Base-by-base conservation (phyloP, 2,888 invertebrate species). In the Biston betularia region DNA sequence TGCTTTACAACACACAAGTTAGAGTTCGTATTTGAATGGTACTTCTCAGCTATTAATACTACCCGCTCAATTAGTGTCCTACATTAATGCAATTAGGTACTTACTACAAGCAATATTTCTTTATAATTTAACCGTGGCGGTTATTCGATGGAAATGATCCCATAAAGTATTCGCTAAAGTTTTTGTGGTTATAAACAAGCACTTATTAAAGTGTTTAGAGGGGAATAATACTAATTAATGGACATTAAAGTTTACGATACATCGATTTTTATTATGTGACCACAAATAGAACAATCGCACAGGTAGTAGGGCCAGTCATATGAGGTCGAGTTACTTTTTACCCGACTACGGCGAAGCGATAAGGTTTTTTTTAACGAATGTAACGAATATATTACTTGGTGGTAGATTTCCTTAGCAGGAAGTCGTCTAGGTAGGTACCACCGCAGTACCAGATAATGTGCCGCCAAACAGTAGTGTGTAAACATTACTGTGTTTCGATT, bases 131-230 rank as follows among this genome's bases (percentile, higher is more conserved):
- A 45, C 57, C 42, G 15, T 54, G 49, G 24, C 59, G 60, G 68
- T 63, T 68, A 55, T 48, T 63, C 57, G 35, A 60, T 64, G 66
- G 49, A 69, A 71, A 71, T 69, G 65, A 65, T 55, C 58, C 63
- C 40, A 70, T 71, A 69, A 61, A 65, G 52, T 40, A 55, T 53
- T 14, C 11, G 42, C 60, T 56, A 52, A 44, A 54, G 53, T 75
- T 75, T 75, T 75, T 75, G 66, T 60, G 35, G n/a, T n/a, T 34
- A 69, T 75, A 73, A 73, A 73, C 62, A 75, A 65, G 40, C 53
- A 66, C 57, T 67, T 62, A 69, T 68, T 66, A 67, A 70, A 70
- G 65, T 70, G 65, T 69, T 71, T 69, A 73, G 67, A 59, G 64
- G 53, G 56, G 65, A 58, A 71, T 70, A 69, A 64, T 62, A 66